Evolutionary conservation across 2,797 vertebrate species (phyloP), one percentile per base, ranked within the genome.

Genomic region (Chromobotia macracanthus): DNA sequence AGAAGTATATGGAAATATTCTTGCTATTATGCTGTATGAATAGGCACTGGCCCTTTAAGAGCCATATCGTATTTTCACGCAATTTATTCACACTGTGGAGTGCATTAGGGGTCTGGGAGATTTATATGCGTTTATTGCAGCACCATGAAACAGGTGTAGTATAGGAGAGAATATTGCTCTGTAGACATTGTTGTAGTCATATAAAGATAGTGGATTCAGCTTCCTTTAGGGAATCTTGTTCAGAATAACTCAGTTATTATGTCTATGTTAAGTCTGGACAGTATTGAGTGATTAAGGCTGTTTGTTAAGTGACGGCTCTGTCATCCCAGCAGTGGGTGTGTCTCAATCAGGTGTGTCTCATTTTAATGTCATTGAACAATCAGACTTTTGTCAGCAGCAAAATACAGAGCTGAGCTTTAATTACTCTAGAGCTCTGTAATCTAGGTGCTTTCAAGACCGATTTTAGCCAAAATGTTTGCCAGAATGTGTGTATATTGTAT

Each of bases 1-100:
- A 65, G 35, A 72, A 79, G 61, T 66, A 65, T 72, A 66, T 79
- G 72, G 79, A 80, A 76, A 76, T 75, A 70, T 75, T 56, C 75
- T 67, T 75, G 63, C 58, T 60, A 69, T 75, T 80, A 75, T 74
- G 72, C 50, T 51, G 53, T 56, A 60, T 80, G 55, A 80, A 74
- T 80, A 69, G 72, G 25, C 25, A 41, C 25, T 50, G 72, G 16
- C 21, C 64, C 58, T 73, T 55, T 66, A 80, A 80, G 77, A 80
- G 31, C 68, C 70, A 72, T 79, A 66, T 79, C 61, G 13, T 46
- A 72, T 79, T 79, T 72, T 79, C 31, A 65, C 72, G 69, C 46
- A 44, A 78, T 78, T 78, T 72, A 64, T 72, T 66, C 13, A 15
- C 55, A 71, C 28, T 63, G 41, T 41, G 46, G 60, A 58, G 16